Evolutionary conservation across 2,888 invertebrate genomes (phyloP), one percentile per base, ranked within the genome.

Genomic region (Elysia crispata): DNA sequence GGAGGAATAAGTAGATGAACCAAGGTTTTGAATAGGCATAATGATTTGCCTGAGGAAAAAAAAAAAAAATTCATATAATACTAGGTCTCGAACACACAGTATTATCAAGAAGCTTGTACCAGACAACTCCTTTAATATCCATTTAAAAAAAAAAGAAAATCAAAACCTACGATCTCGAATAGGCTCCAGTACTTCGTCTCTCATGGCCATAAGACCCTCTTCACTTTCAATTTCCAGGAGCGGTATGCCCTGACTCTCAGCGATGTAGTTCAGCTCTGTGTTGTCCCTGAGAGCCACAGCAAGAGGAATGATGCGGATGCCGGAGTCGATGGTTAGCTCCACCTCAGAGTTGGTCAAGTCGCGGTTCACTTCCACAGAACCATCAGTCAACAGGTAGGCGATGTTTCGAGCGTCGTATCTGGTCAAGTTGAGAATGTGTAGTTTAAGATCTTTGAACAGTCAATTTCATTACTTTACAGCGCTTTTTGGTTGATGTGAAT

Each of bases 381-480:
- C 90, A 76, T 90, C 90, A 0, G 90, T 90, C 33, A 91, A 80
- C 75, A 91, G 83, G 80, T 89, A 87, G 1, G 89, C 88, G 73
- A 89, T 86, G 83, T 91, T 91, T 74, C 84, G 81, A 69, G 89
- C 86, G 73, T 84, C 77, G 6, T 54, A n/a, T n/a, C 80, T 80
- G 62, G 28, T 41, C 11, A 41, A 11, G 41, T 41, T 41, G 3
- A 41, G 41, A 11, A 11, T 41, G 5, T 8, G 60, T 60, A 60
- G 25, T 3, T 60, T 3, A 23, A 60, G 25, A 54, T 15, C 54
- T 54, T 54, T 15, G 20, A 54, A 54, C 13, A 20, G 13, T 54
- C 13, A 54, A 15, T 54, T 54, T 54, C 54, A 54, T 15, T 15
- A 54, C 54, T 20, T 54, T 54, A 54, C 54, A 15, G 54, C 13